Percentiles rank a stretch among this genome's conserved stretches.
Conservation (phyloP, 1,140 invertebrate species). For the Gonioctena quinquepunctata region DNA sequence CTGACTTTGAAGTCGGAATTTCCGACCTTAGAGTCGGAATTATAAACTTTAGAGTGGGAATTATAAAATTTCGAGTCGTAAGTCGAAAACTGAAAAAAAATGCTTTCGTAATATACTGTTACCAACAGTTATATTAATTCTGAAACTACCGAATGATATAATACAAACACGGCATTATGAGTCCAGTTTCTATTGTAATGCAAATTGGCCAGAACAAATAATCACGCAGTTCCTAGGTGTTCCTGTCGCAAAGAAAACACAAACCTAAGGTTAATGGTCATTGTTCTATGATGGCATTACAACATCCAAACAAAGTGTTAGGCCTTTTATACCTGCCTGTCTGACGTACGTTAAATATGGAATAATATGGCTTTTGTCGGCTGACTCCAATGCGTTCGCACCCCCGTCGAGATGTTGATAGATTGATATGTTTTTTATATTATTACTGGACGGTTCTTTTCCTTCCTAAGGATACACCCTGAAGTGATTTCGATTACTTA, state of each 20-base stretch:
- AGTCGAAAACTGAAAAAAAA: too few relatives aligned
- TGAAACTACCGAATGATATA: too few relatives aligned
- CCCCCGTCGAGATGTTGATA: slow-evolving; percentile 44
- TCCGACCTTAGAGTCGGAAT: too few relatives aligned
- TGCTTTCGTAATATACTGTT: too few relatives aligned
- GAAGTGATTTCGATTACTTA: neutral
- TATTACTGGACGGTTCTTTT: slow-evolving; percentile 26
- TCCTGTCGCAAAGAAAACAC: neutral
- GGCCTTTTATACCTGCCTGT: slow-evolving; percentile 24
- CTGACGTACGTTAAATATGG: slow-evolving; percentile 44
- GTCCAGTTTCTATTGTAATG: neutral
- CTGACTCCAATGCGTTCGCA: slow-evolving; percentile 26
- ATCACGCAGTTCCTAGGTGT: neutral
- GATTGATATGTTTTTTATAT: slow-evolving; percentile 48
- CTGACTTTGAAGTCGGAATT: too few relatives aligned
- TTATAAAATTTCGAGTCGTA: too few relatives aligned
- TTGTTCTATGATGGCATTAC: slow-evolving; percentile 21
- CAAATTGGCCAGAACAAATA: neutral
- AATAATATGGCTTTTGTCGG: slow-evolving; percentile 50
- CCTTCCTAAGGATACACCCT: neutral
- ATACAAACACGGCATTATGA: neutral
- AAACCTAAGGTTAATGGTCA: slow-evolving; percentile 5
- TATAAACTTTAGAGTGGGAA: too few relatives aligned
- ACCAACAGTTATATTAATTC: too few relatives aligned
- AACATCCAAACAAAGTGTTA: slow-evolving; percentile 13